A percentile compares a stretch with the other conserved stretches of the same genome.
phyloP scores from a whole-genome alignment of 2,888 invertebrate species.

The Drosophila fungiperda region DNA sequence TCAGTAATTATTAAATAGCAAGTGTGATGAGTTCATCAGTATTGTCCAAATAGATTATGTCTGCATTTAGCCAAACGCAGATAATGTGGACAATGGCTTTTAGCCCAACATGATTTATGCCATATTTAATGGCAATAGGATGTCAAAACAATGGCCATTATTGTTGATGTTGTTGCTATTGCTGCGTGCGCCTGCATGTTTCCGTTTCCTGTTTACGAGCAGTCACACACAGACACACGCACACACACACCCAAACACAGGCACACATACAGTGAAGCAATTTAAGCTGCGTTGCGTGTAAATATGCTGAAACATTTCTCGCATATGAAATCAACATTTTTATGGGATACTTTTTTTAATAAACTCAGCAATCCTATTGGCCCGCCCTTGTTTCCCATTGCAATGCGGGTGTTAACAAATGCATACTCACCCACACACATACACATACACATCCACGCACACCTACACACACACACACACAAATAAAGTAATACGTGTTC shows the following conservation, averaged over 20 bases:
- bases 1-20: not conserved
- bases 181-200: conserved; percentile 64
- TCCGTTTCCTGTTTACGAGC: conserved; percentile 66
- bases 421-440: conserved; percentile 14
- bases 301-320: conserved; percentile 64
- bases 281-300: conserved; percentile 46
- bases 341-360: conserved; percentile 75
- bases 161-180: conserved; percentile 11
- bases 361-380: conserved; percentile 44
- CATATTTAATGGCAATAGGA: conserved; percentile 7
- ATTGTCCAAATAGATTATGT: not conserved
- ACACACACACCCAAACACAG: conserved; percentile 7
- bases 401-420: conserved; percentile 46
- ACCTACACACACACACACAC: conserved; percentile 1
- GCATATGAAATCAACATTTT: conserved; percentile 71
- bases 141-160: conserved; percentile 28
- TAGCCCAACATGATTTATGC: not conserved
- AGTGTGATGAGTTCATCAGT: not conserved
- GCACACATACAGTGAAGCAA: conserved; percentile 7
- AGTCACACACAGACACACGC: conserved; percentile 31
- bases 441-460: not conserved
- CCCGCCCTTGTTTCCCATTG: conserved; percentile 25
- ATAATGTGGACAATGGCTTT: not conserved
- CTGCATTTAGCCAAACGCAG: not conserved
- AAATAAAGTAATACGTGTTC: conserved; percentile 35